Conservation (phyloP, 1,140 invertebrate species). For the Armadillidium nasatum region DNA sequence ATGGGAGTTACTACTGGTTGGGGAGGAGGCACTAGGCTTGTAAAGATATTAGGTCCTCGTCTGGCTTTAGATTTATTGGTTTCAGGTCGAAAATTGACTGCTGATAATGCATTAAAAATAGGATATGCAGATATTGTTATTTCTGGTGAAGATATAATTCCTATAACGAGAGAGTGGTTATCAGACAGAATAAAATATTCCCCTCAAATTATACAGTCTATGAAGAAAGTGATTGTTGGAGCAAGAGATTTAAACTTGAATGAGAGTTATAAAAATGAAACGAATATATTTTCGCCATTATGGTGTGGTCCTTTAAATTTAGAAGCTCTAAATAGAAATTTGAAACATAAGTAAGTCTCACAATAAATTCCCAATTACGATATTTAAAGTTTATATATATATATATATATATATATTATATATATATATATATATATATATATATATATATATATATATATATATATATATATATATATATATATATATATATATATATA, state of each 20-base stretch:
- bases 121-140: constrained; percentile 50
- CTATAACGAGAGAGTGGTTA: constrained; percentile 51
- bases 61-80: constrained; percentile 53
- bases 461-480: too few relatives aligned
- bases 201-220: constrained; percentile 48
- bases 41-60: constrained; percentile 51
- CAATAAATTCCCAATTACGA: too few relatives aligned
- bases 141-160: constrained; percentile 25
- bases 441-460: too few relatives aligned
- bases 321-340: neutral
- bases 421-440: too few relatives aligned
- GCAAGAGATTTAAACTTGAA: constrained; percentile 41
- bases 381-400: too few relatives aligned
- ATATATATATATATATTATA: too few relatives aligned
- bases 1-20: constrained; percentile 59
- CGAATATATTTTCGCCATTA: constrained; percentile 50
- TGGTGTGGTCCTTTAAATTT: constrained; percentile 53
- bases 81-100: constrained; percentile 49
- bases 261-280: constrained; percentile 50
- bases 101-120: constrained; percentile 49
- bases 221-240: constrained; percentile 51
- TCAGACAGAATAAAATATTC: constrained; percentile 45
- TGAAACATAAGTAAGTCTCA: neutral
- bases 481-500: too few relatives aligned
- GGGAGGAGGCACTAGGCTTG: constrained; percentile 55